A percentile compares a stretch with the other conserved stretches of the same genome.
phyloP scores from a whole-genome alignment of 2,113 vertebrate genomes.

The Oreocharis arfaki region DNA sequence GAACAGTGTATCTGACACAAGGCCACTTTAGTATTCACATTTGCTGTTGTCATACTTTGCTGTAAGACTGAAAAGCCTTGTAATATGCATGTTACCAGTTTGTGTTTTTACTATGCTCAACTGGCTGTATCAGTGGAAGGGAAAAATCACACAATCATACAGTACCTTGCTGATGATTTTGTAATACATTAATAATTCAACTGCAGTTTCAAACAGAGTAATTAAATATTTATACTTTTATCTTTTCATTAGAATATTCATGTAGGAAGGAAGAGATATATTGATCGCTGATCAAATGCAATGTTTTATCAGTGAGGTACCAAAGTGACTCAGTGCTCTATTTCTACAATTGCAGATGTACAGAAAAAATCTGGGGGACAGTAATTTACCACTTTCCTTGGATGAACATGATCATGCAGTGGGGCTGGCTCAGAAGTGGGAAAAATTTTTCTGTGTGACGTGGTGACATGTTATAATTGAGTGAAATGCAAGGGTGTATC shows the following conservation, averaged over 20 bases:
- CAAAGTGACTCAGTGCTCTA: neutral
- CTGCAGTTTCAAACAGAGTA: neutral
- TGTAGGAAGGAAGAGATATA: neutral
- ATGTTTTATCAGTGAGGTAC: neutral
- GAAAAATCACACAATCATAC: neutral
- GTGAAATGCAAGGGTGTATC: neutral
- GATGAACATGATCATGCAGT: fast-evolving
- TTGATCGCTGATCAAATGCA: neutral
- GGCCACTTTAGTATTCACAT: neutral
- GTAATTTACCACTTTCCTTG: neutral
- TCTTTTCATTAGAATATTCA: neutral
- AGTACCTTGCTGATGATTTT: neutral
- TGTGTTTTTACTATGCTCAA: neutral
- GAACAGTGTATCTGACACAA: neutral
- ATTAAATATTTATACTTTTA: neutral
- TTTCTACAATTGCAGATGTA: neutral
- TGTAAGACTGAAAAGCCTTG: neutral
- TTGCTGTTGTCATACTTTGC: neutral
- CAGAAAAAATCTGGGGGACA: neutral
- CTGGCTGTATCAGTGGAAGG: neutral
- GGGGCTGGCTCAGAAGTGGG: neutral
- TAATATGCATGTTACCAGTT: neutral
- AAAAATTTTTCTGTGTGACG: neutral
- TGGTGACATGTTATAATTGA: neutral
- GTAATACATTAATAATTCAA: neutral